Percentiles rank a stretch among this genome's conserved stretches.
These are phyloP conservation scores for Campoletis sonorensis DNA, from an alignment of 1,140 invertebrate species.

Conservation along the genomic window DNA sequence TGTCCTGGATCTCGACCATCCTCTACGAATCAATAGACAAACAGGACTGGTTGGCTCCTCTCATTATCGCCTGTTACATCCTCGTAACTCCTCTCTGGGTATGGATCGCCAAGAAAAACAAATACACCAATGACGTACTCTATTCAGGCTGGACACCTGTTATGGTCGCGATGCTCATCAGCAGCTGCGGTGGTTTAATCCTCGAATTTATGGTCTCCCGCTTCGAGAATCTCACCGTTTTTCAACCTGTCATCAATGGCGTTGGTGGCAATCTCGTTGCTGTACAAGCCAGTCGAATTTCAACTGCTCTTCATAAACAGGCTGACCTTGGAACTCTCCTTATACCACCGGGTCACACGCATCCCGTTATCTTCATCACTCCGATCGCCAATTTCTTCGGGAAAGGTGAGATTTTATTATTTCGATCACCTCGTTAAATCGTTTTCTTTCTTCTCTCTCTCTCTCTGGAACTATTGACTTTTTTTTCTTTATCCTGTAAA, in stretches of 20 bases:
- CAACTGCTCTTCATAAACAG: constrained; percentile 86
- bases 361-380: constrained; percentile 81
- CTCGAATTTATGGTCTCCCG: constrained; percentile 83
- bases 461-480: background rate
- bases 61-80: constrained; percentile 81
- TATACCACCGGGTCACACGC: constrained; percentile 76
- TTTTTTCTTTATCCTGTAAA: background rate
- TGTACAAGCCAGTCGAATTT: constrained; percentile 90
- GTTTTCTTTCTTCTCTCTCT: background rate
- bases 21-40: constrained; percentile 80
- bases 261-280: constrained; percentile 93
- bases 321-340: constrained; percentile 79
- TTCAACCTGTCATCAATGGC: constrained; percentile 88
- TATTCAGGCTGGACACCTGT: constrained; percentile 85
- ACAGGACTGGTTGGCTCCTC: constrained; percentile 82
- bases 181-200: constrained; percentile 83
- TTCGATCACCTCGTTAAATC: background rate
- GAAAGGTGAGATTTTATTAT: constrained; percentile 74
- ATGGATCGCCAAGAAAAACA: constrained; percentile 82
- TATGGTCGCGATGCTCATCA: constrained; percentile 85
- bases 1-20: constrained; percentile 83
- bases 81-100: constrained; percentile 83
- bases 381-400: constrained; percentile 79
- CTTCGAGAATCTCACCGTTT: constrained; percentile 85
- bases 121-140: constrained; percentile 82